Conservation (phyloP, 2,797 vertebrate genomes). For the Xenentodon cancila region DNA sequence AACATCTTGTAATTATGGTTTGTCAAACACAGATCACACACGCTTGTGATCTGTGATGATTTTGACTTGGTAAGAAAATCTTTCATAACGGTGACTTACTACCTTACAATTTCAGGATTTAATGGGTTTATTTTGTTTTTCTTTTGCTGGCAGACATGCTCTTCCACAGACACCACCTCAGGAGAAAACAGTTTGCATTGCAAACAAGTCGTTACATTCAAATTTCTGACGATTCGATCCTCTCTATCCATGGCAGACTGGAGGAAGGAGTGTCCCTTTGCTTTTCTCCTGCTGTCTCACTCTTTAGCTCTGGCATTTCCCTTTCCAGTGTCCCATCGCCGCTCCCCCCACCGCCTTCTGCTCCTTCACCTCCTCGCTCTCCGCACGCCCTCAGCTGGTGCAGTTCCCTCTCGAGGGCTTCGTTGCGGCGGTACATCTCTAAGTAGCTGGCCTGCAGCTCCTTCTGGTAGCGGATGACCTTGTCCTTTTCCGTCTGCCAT, state of each 20-base stretch:
- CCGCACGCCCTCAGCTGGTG: conserved; percentile 77
- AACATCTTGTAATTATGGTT: too few species aligned
- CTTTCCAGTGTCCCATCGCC: conserved; percentile 67
- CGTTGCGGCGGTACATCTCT: conserved; percentile 94
- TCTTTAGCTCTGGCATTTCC: conserved; percentile 67
- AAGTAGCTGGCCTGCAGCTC: conserved; percentile 97
- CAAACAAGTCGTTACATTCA: conserved; percentile 77
- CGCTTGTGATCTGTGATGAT: too few species aligned
- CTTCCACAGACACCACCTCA: conserved; percentile 14
- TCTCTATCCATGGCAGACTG: conserved; percentile 90
- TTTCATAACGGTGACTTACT: too few species aligned
- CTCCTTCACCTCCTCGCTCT: conserved; percentile 50
- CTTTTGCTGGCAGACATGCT: conserved; percentile 16
- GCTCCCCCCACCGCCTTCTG: conserved; percentile 61
- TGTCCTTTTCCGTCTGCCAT: conserved; percentile 97
- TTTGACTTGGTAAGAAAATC: too few species aligned
- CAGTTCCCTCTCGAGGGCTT: conserved; percentile 89
- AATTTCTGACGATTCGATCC: conserved; percentile 96
- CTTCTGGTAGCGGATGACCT: conserved; percentile 97
- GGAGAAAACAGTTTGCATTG: conserved; percentile 51
- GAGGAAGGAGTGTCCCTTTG: conserved; percentile 69
- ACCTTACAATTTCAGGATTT: not conserved
- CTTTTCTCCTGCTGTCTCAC: conserved; percentile 37
- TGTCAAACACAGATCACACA: too few species aligned
- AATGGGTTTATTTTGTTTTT: not conserved